A percentile compares a stretch with the other conserved stretches of the same genome.
These are phyloP conservation scores for Buceros bicornis DNA, from an alignment of 2,797 vertebrate genomes.

Conservation along the genomic window DNA sequence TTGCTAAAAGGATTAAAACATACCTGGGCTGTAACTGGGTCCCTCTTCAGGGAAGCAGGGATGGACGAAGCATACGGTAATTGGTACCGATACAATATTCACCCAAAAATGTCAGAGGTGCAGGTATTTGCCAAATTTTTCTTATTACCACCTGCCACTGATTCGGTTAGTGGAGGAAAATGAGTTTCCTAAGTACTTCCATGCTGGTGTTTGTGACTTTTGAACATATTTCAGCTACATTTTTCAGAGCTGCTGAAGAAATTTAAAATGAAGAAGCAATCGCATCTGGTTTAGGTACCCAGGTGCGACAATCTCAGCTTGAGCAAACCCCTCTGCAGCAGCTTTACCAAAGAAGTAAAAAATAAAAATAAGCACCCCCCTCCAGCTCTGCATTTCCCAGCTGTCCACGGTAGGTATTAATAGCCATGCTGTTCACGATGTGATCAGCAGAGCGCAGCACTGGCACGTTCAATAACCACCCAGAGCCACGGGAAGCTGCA, in stretches of 20 bases:
- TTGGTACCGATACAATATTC: not conserved
- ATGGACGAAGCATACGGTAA: too few species aligned
- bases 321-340: not conserved
- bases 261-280: not conserved
- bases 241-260: not conserved
- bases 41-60: not conserved
- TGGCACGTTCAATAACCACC: not conserved
- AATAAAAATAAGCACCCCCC: not conserved
- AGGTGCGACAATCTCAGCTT: not conserved
- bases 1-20: not conserved
- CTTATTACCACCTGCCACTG: not conserved
- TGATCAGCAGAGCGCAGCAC: constrained; percentile 63
- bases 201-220: not conserved
- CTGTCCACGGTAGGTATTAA: too few species aligned
- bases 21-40: not conserved
- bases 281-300: not conserved
- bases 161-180: not conserved
- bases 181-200: not conserved
- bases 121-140: not conserved
- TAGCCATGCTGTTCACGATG: not conserved
- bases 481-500: not conserved
- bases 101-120: not conserved
- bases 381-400: not conserved
- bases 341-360: not conserved
- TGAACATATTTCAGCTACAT: not conserved